Evolutionary conservation across 2,113 vertebrate genomes (phyloP).

Genomic region (Thalassoma bifasciatum): DNA sequence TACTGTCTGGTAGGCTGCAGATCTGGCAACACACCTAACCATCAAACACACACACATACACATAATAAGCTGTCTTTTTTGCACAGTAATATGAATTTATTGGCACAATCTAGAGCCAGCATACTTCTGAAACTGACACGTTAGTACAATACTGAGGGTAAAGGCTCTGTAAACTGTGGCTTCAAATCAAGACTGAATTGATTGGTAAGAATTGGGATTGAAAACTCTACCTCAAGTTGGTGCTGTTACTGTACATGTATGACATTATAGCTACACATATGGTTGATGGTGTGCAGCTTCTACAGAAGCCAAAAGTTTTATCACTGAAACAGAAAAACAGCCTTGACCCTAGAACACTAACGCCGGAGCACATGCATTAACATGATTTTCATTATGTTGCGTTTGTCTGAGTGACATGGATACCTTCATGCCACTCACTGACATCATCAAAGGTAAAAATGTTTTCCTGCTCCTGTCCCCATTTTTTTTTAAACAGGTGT

Average conservation of each 20-base stretch:
- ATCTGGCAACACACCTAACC: conserved; percentile 59
- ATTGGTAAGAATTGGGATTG: conserved; percentile 42
- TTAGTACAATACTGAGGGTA: conserved; percentile 58
- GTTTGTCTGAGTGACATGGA: no score
- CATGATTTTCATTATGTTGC: no score
- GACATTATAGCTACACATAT: conserved; percentile 14
- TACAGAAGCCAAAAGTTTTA: no score
- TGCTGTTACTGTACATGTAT: conserved; percentile 28
- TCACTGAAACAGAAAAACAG: no score
- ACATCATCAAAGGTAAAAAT: no score
- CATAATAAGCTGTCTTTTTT: conserved; percentile 57
- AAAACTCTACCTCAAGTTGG: conserved; percentile 28
- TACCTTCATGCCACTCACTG: no score
- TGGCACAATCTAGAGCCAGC: conserved; percentile 65
- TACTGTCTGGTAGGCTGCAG: conserved; percentile 64
- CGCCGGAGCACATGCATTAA: no score
- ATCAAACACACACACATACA: conserved; percentile 22
- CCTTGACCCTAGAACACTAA: no score
- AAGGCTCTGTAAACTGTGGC: conserved; percentile 49
- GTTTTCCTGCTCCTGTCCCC: no score
- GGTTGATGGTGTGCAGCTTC: no score
- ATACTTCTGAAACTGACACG: conserved; percentile 72
- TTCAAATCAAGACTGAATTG: conserved; percentile 61
- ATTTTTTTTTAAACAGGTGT: no score
- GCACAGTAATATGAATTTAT: conserved; percentile 71